These are phyloP conservation scores for Apeira syringaria DNA, from an alignment of 2,888 invertebrate genomes.

Conservation along the genomic window DNA sequence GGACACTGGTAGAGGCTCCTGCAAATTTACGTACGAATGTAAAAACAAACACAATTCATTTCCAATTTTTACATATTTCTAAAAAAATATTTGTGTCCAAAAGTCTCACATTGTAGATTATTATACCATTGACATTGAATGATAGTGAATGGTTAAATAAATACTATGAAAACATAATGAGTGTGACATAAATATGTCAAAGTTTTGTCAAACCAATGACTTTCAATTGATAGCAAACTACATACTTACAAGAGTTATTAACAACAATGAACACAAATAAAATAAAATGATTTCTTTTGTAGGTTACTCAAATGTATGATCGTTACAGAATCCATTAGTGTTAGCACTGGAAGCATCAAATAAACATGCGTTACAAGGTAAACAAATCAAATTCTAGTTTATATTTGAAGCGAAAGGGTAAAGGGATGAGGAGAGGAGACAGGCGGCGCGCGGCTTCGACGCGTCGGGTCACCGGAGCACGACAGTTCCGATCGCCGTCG, in stretches of 20 bases:
- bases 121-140: too few relatives aligned
- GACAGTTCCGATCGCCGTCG: constrained; percentile 64
- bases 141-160: too few relatives aligned
- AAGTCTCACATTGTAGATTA: too few relatives aligned
- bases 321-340: constrained; percentile 21
- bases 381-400: constrained; percentile 26
- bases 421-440: constrained; percentile 42
- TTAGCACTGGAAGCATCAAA: constrained; percentile 62
- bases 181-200: too few relatives aligned
- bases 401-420: constrained; percentile 44
- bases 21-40: too few relatives aligned
- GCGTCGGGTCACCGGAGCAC: constrained; percentile 28
- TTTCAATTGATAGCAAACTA: too few relatives aligned
- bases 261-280: constrained; percentile 1
- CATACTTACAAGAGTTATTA: too few relatives aligned
- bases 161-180: too few relatives aligned
- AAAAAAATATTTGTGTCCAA: too few relatives aligned
- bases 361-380: constrained; percentile 47
- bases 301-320: neutral
- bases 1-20: constrained; percentile 60
- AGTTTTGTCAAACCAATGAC: too few relatives aligned
- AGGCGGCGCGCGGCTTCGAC: constrained; percentile 22
- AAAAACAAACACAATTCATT: too few relatives aligned
- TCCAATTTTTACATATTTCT: too few relatives aligned
- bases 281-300: neutral